phyloP scores from a whole-genome alignment of 1,140 invertebrate species.

The Drosophila watanabei region DNA sequence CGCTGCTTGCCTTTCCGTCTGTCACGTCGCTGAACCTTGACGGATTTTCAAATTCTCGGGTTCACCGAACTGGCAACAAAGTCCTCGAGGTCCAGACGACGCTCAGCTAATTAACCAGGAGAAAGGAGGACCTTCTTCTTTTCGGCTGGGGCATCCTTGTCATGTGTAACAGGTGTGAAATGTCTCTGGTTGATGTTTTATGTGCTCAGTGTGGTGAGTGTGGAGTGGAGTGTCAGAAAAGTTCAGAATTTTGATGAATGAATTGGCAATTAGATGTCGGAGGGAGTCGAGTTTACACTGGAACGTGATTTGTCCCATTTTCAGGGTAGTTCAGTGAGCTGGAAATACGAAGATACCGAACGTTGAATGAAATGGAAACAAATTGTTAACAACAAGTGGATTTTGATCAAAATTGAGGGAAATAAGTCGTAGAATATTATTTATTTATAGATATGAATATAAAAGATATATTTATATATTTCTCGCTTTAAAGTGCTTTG shows the following conservation, averaged over 20 bases:
- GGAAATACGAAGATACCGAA: slow-evolving; percentile 20
- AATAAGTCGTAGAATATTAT: not conserved
- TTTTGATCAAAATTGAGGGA: not conserved
- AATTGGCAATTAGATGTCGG: slow-evolving; percentile 32
- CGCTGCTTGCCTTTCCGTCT: slow-evolving; percentile 3
- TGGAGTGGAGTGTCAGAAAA: slow-evolving; percentile 22
- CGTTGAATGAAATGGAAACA: slow-evolving; percentile 1
- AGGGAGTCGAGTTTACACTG: not conserved
- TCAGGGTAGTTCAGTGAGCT: slow-evolving; percentile 9
- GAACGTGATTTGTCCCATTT: slow-evolving; percentile 5
- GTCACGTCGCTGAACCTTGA: slow-evolving; percentile 37
- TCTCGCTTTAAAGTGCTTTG: not conserved
- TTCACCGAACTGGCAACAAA: slow-evolving; percentile 71
- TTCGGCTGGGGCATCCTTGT: slow-evolving; percentile 30
- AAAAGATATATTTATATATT: not conserved
- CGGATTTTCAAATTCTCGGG: slow-evolving; percentile 48
- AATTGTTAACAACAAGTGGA: slow-evolving; percentile 1
- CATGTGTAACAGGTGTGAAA: slow-evolving; percentile 62
- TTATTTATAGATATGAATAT: not conserved
- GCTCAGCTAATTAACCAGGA: slow-evolving; percentile 65
- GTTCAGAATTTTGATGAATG: slow-evolving; percentile 47
- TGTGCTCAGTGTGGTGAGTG: slow-evolving; percentile 18
- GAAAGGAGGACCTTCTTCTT: slow-evolving; percentile 14
- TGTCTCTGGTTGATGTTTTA: slow-evolving; percentile 32
- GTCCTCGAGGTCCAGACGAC: slow-evolving; percentile 33